phyloP scores from a whole-genome alignment of 1,140 invertebrate species.

The Berghia stephanieae region DNA sequence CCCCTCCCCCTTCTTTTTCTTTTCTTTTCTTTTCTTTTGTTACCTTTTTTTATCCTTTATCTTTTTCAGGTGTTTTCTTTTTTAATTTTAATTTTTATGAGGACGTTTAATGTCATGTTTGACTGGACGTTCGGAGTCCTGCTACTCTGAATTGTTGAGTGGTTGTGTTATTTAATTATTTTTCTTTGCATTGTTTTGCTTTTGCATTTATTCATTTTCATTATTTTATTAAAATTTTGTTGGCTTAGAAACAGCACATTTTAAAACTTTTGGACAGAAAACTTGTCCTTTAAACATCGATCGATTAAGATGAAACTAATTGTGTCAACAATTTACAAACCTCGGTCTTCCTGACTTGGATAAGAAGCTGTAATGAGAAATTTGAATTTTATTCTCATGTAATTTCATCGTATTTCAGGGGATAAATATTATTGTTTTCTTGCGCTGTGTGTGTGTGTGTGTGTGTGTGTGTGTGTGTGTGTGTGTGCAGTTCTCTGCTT shows the following conservation, averaged over 20 bases:
- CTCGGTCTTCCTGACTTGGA: background rate
- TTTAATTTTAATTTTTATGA: background rate
- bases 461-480: constrained; percentile 33
- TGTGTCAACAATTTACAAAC: background rate
- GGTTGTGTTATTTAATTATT: background rate
- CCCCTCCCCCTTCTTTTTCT: background rate
- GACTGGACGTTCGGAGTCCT: too few species aligned
- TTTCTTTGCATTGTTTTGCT: background rate
- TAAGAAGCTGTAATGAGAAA: background rate
- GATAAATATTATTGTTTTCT: background rate
- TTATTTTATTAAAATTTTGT: background rate
- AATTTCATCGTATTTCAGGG: background rate
- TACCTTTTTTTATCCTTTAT: background rate
- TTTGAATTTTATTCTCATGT: background rate
- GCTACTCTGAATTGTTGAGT: too few species aligned
- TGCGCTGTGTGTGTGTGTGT: constrained; percentile 30
- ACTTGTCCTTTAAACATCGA: too few species aligned
- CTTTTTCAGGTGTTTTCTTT: background rate
- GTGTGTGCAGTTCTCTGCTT: background rate
- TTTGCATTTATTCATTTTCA: too few species aligned
- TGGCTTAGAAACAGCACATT: background rate
- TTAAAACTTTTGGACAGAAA: too few species aligned
- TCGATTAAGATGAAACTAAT: too few species aligned
- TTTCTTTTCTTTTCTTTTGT: background rate
- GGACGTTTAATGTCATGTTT: background rate